Conservation (phyloP, 1,140 invertebrate genomes). For the Drosophila asahinai region DNA sequence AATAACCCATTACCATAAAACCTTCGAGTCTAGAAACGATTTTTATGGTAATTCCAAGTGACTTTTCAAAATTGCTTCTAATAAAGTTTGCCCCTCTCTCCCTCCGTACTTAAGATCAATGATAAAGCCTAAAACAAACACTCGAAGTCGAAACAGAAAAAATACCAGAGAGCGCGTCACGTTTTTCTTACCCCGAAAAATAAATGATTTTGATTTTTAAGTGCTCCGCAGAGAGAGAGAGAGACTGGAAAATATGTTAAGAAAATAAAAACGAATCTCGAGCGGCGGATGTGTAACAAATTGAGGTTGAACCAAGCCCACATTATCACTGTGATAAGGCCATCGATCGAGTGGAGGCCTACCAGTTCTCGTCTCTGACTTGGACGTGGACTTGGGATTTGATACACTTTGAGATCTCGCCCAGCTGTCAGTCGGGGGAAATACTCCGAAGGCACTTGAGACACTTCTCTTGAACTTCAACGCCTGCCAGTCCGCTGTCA, state of each 20-base stretch:
- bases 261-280: constrained; percentile 61
- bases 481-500: constrained; percentile 79
- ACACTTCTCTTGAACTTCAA: constrained; percentile 83
- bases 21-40: constrained; percentile 7
- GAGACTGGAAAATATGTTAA: constrained; percentile 60
- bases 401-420: constrained; percentile 41
- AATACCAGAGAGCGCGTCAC: constrained; percentile 61
- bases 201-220: constrained; percentile 39
- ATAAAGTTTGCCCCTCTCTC: constrained; percentile 35
- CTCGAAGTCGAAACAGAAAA: constrained; percentile 50
- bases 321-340: constrained; percentile 80
- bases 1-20: constrained; percentile 50
- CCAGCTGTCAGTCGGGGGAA: constrained; percentile 66
- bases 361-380: constrained; percentile 2
- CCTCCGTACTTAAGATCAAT: constrained; percentile 43
- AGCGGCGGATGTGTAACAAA: constrained; percentile 57
- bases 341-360: constrained; percentile 38
- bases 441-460: constrained; percentile 82
- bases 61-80: constrained; percentile 60
- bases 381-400: constrained; percentile 1
- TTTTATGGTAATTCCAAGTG: constrained; percentile 49
- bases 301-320: constrained; percentile 49
- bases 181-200: constrained; percentile 56
- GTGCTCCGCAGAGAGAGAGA: constrained; percentile 45
- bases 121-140: constrained; percentile 77